Conservation (phyloP, 92 coral and sea anemone species). For the Heteractis magnifica region DNA sequence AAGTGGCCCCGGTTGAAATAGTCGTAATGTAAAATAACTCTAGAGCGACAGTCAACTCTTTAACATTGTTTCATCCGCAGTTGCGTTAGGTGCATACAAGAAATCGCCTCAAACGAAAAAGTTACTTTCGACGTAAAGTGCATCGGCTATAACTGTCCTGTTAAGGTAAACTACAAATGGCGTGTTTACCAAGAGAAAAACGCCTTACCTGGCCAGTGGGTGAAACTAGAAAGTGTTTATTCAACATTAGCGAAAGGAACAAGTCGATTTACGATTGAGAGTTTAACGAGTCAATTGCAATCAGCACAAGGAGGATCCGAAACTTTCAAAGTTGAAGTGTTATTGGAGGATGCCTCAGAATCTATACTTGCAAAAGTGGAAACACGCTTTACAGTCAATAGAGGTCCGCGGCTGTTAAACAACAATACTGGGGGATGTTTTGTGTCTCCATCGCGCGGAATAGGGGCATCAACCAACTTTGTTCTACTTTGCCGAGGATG, state of each 20-base stretch:
- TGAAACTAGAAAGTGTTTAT: background rate
- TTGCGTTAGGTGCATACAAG: slow-evolving; percentile 5
- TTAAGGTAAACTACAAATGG: slow-evolving; percentile 20
- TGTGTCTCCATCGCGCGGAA: slow-evolving; percentile 27
- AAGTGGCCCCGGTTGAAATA: no score
- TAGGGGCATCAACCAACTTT: slow-evolving; percentile 40
- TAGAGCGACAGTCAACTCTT: background rate
- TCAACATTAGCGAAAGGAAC: background rate
- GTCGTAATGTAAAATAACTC: no score
- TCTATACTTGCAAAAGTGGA: background rate
- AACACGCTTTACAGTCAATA: background rate
- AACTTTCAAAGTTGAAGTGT: slow-evolving; percentile 11
- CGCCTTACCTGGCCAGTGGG: background rate
- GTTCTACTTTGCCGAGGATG: slow-evolving; percentile 36
- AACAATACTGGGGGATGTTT: slow-evolving; percentile 21
- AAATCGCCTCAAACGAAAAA: slow-evolving; percentile 8
- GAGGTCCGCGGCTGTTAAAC: slow-evolving; percentile 5
- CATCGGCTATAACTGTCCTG: slow-evolving; percentile 15
- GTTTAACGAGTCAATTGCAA: background rate
- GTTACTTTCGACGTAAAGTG: slow-evolving; percentile 22
- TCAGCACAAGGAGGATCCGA: background rate
- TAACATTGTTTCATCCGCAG: background rate
- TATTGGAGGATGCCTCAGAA: background rate
- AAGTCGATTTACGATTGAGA: background rate
- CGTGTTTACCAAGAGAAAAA: background rate